Conservation (phyloP, 1,140 invertebrate genomes). For the Coptotermes formosanus region DNA sequence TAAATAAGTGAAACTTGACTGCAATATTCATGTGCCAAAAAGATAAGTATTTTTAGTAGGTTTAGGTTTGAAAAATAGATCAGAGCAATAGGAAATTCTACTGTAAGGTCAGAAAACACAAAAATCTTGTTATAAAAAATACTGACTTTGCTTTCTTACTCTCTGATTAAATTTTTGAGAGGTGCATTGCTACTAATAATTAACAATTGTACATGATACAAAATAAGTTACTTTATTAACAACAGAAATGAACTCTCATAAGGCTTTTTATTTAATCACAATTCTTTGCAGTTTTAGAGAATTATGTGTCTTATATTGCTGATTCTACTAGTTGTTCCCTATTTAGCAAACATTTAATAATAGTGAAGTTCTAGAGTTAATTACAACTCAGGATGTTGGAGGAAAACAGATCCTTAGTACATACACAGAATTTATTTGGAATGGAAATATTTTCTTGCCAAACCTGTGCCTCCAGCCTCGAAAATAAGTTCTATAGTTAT, state of each 20-base stretch:
- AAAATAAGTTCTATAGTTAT: not conserved
- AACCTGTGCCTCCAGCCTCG: not conserved
- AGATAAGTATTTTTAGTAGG: not conserved
- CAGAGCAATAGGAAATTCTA: not conserved
- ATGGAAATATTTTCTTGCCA: not conserved
- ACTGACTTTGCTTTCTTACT: not conserved
- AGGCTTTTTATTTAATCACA: not conserved
- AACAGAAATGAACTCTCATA: not conserved
- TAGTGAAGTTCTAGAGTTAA: not conserved
- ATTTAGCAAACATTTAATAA: not conserved
- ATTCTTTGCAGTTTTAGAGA: not conserved
- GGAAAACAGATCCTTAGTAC: not conserved
- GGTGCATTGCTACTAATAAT: conserved; percentile 1
- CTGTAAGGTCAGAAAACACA: not conserved
- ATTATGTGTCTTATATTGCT: not conserved
- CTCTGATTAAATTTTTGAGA: conserved; percentile 1
- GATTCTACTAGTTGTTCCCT: not conserved
- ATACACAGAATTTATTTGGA: too few relatives aligned
- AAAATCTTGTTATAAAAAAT: not conserved
- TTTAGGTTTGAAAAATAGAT: not conserved
- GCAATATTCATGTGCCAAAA: conserved; percentile 19
- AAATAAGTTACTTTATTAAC: conserved; percentile 18
- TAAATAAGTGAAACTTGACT: not conserved
- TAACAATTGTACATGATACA: not conserved
- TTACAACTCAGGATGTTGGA: not conserved